Evolutionary conservation across 2,797 vertebrate species (phyloP).

Genomic region (Microctenopoma lineatum): DNA sequence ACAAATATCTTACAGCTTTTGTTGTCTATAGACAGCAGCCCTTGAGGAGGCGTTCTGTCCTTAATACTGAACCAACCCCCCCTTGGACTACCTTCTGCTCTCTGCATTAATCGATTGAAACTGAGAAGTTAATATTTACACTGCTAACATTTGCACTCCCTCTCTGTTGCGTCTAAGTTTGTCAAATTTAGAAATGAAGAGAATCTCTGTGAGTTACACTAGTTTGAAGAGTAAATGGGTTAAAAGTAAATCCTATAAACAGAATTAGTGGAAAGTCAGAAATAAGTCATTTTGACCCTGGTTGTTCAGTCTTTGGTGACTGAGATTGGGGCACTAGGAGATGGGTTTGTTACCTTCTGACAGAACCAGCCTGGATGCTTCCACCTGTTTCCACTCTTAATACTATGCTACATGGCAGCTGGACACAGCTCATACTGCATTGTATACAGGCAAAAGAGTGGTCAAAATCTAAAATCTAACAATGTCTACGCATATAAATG

Average conservation of each 20-base stretch:
- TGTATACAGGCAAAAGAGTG: not conserved
- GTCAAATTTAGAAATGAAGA: conserved; percentile 7
- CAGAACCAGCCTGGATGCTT: no score
- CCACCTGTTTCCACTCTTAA: not conserved
- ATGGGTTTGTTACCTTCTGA: not conserved
- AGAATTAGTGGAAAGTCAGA: not conserved
- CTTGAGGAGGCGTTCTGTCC: conserved; percentile 67
- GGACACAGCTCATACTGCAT: not conserved
- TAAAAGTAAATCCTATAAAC: not conserved
- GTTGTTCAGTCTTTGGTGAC: not conserved
- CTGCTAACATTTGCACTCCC: conserved; percentile 33
- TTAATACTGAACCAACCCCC: conserved; percentile 42
- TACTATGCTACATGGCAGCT: not conserved
- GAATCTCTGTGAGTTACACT: not conserved
- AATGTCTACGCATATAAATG: not conserved
- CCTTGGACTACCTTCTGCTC: conserved; percentile 43
- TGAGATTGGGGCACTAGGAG: no score
- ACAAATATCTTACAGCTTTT: conserved; percentile 64
- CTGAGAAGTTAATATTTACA: conserved; percentile 46
- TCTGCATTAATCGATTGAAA: conserved; percentile 47
- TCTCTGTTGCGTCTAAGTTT: conserved; percentile 23
- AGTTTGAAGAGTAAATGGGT: not conserved
- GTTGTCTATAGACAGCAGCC: conserved; percentile 66
- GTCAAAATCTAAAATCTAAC: not conserved
- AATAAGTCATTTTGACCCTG: not conserved